phyloP scores from a whole-genome alignment of 2,888 invertebrate genomes.

The Agrotis segetum region DNA sequence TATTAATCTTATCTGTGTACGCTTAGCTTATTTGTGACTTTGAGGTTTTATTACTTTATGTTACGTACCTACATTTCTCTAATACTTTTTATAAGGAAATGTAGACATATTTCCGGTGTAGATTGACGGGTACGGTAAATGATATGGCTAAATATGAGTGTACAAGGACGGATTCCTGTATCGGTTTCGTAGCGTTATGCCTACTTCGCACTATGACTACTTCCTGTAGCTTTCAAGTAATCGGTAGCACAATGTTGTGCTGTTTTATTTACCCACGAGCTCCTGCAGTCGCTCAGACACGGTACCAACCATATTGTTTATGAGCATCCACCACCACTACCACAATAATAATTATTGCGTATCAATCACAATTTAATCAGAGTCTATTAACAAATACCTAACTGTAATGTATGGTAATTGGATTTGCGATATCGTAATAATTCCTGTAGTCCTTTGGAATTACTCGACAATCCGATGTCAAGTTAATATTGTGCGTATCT shows the following conservation, averaged over 20 bases:
- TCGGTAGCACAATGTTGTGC: too few species aligned
- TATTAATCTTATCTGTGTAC: conserved; percentile 53
- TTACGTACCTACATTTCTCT: neutral
- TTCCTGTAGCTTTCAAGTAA: too few species aligned
- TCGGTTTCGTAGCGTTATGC: too few species aligned
- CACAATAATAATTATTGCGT: neutral
- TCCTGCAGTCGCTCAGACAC: too few species aligned
- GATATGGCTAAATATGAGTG: too few species aligned
- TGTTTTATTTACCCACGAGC: too few species aligned
- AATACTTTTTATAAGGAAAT: neutral
- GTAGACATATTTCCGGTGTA: neutral
- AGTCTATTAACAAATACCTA: neutral
- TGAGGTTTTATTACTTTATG: conserved; percentile 28
- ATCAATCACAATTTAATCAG: conserved; percentile 1
- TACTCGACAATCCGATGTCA: neutral
- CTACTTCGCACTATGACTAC: too few species aligned
- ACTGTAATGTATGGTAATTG: neutral
- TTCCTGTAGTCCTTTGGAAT: neutral
- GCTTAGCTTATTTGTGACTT: conserved; percentile 29
- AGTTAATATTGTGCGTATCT: neutral
- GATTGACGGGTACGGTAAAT: too few species aligned
- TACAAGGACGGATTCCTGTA: too few species aligned
- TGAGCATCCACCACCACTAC: too few species aligned
- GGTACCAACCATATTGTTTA: too few species aligned
- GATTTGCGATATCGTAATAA: neutral